Percentiles rank a stretch among this genome's conserved stretches.
Conservation (phyloP, 2,888 invertebrate genomes). For the Eulithis prunata region DNA sequence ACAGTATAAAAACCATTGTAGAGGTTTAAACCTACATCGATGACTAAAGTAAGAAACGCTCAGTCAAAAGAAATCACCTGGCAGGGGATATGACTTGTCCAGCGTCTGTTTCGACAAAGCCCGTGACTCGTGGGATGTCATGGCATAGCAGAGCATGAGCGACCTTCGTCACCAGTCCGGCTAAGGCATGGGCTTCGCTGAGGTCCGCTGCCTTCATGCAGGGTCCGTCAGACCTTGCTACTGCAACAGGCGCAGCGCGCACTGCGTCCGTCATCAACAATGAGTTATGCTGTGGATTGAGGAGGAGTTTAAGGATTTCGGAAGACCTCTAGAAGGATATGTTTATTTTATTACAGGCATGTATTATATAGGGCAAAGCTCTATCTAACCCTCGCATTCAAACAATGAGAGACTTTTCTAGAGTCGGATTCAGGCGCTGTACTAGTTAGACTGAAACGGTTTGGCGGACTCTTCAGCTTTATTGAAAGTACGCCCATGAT, state of each 20-base stretch:
- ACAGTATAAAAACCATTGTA: background rate
- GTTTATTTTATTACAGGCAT: too few species aligned
- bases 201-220: constrained; percentile 64
- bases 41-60: too few species aligned
- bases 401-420: too few species aligned
- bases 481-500: too few species aligned
- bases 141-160: constrained; percentile 69
- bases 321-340: too few species aligned
- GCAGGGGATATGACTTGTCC: constrained; percentile 70
- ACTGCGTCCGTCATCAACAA: constrained; percentile 70
- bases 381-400: too few species aligned
- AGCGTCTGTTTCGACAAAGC: constrained; percentile 71
- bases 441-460: too few species aligned
- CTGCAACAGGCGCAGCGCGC: constrained; percentile 56
- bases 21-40: too few species aligned
- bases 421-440: too few species aligned
- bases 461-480: too few species aligned
- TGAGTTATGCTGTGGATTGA: constrained; percentile 61
- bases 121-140: constrained; percentile 67
- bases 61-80: constrained; percentile 51
- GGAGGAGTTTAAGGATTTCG: background rate
- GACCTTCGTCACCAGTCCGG: constrained; percentile 69
- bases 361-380: too few species aligned
- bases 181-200: constrained; percentile 76
- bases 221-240: constrained; percentile 56